Base-by-base conservation (phyloP, 1,140 invertebrate species). In the Panagrolaimus sp. region DNA sequence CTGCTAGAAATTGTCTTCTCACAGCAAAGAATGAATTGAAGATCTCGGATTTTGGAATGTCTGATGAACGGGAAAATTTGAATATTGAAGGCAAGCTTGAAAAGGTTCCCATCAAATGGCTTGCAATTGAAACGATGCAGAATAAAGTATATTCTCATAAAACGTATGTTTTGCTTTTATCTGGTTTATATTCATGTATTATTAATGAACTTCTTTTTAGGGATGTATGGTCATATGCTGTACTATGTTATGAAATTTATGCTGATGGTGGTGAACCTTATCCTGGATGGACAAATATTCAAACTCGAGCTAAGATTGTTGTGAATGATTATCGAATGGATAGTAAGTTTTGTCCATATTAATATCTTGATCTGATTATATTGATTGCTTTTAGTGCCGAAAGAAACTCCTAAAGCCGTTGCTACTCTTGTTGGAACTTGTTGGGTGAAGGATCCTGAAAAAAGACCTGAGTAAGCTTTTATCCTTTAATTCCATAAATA, bases 31-130 rank as follows among this genome's bases (percentile, higher is more conserved):
- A 71, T 28, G 65, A 73, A 32, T 24, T 76, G 15, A 76, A 76
- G 63, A 77, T 76, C 43, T 63, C 65, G 14, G 74, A 76, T 48
- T 76, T 76, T 48, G 74, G 75, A 15, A 73, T 77, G 64, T 63
- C 43, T 15, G 76, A 78, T 43, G 75, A 77, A 24, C 47, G 64
- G 46, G 63, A 43, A 12, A 44, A 47, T 38, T 43, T 78, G 32
- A 63, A 70, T 12, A 73, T 97, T 85, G 73, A 97, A 85, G 94
- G 90, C 64, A 95, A 92, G 17, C 92, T 96, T 84, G 90, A 90
- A 86, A 88, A 88, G 86, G 75, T 89, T 73, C 90, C 90, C 43
- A 89, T 91, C 68, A 86, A 90, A 76, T 91, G 90, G 90, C 76
- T 84, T 68, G 81, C 83, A 5, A 72, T 75, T 10, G 83, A 84